phyloP scores from a whole-genome alignment of 2,797 vertebrate species.

The Sebastolobus alascanus region DNA sequence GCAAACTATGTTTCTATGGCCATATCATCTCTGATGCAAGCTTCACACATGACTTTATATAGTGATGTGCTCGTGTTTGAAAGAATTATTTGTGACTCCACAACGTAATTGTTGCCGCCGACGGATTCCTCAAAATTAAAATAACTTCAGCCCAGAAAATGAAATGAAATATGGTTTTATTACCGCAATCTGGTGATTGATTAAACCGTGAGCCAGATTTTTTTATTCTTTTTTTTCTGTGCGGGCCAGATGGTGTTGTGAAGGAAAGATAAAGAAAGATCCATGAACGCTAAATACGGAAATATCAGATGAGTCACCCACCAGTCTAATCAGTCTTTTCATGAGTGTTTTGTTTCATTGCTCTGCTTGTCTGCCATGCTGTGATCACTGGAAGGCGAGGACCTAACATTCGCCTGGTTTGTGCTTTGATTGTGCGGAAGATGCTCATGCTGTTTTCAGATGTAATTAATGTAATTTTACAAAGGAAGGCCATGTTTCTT shows the following conservation, averaged over 20 bases:
- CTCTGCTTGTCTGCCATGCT: constrained; percentile 56
- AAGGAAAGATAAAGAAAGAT: constrained; percentile 64
- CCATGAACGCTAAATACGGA: constrained; percentile 67
- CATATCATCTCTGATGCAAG: neutral
- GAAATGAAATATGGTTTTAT: constrained; percentile 44
- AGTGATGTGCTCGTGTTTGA: neutral
- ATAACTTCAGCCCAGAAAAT: constrained; percentile 12
- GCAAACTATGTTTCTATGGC: neutral
- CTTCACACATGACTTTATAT: neutral
- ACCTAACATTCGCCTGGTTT: constrained; percentile 30
- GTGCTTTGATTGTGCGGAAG: constrained; percentile 9
- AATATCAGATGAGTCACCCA: constrained; percentile 64
- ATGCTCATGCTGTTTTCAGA: constrained; percentile 13
- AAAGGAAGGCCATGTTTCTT: neutral
- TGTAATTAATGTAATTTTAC: neutral
- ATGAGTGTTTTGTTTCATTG: constrained; percentile 49
- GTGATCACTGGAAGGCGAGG: constrained; percentile 50
- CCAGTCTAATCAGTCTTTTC: constrained; percentile 51
- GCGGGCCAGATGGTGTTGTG: constrained; percentile 62
- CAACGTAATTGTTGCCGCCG: neutral
- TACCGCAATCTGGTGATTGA: constrained; percentile 50
- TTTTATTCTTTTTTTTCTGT: constrained; percentile 5
- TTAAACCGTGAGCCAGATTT: constrained; percentile 53
- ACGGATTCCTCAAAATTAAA: constrained; percentile 34
- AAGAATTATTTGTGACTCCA: neutral